Conservation (phyloP, 2,113 vertebrate genomes). For the Microtus pennsylvanicus region DNA sequence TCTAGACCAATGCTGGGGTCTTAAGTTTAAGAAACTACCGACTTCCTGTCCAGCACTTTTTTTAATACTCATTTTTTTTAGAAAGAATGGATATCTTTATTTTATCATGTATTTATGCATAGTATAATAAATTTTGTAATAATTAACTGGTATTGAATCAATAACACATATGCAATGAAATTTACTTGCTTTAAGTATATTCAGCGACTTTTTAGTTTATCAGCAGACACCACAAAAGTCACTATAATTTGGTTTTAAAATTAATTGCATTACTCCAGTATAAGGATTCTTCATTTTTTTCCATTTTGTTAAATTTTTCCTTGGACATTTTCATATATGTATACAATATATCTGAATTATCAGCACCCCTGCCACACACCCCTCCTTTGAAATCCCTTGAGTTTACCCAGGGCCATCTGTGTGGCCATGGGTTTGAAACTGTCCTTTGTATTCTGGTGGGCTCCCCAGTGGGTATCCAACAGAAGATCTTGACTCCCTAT, state of each 20-base stretch:
- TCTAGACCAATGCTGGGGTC: not conserved
- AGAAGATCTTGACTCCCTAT: not conserved
- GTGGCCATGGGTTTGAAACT: not conserved
- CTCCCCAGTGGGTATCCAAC: not conserved
- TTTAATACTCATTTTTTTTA: not conserved
- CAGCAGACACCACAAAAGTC: not conserved
- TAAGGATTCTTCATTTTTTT: not conserved
- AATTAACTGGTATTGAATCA: not conserved
- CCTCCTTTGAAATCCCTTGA: not conserved
- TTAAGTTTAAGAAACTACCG: not conserved
- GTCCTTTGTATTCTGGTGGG: not conserved
- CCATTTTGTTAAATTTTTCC: not conserved
- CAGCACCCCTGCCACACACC: not conserved
- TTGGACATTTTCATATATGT: not conserved
- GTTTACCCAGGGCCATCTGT: not conserved
- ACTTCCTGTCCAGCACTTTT: not conserved
- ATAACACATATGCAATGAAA: not conserved
- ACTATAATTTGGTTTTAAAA: not conserved
- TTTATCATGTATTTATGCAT: not conserved
- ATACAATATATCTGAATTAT: too few species aligned
- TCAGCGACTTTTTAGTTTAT: not conserved
- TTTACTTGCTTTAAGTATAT: not conserved
- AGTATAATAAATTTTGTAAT: not conserved
- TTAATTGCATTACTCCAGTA: not conserved
- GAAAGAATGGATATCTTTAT: not conserved